These are phyloP conservation scores for Ceyx erithaca DNA, from an alignment of 2,797 vertebrate genomes.

Conservation along the genomic window DNA sequence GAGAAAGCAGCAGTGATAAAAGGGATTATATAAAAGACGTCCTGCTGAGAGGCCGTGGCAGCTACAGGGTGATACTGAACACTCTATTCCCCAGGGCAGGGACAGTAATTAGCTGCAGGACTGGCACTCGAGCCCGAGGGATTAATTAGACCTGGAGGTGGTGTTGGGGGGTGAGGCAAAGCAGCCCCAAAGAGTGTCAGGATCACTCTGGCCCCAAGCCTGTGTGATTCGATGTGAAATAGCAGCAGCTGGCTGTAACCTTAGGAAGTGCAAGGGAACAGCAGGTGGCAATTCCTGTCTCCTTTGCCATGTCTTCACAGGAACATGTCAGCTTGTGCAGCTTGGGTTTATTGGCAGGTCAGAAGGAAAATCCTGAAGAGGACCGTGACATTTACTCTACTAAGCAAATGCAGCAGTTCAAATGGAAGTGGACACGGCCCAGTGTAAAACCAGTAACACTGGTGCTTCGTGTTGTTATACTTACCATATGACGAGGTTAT, in stretches of 20 bases:
- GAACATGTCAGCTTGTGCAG: slow-evolving; percentile 56
- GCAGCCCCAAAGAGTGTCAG: slow-evolving; percentile 31
- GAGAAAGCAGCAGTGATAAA: slow-evolving; percentile 58
- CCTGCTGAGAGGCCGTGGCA: background rate
- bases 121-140: background rate
- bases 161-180: background rate
- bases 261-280: slow-evolving; percentile 70
- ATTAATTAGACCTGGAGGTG: slow-evolving; percentile 64
- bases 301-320: slow-evolving; percentile 73
- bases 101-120: slow-evolving; percentile 47
- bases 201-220: slow-evolving; percentile 52
- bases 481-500: background rate
- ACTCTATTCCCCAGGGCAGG: slow-evolving; percentile 26
- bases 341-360: slow-evolving; percentile 69
- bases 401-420: background rate
- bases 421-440: background rate
- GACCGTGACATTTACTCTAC: slow-evolving; percentile 12
- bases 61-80: slow-evolving; percentile 34
- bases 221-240: slow-evolving; percentile 59
- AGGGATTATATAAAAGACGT: slow-evolving; percentile 42
- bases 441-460: background rate
- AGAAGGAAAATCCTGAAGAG: slow-evolving; percentile 50
- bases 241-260: slow-evolving; percentile 72
- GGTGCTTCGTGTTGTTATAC: background rate
- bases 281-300: slow-evolving; percentile 76